These are phyloP conservation scores for Chaetodon trifasciatus DNA, from an alignment of 2,797 vertebrate species.

Conservation along the genomic window DNA sequence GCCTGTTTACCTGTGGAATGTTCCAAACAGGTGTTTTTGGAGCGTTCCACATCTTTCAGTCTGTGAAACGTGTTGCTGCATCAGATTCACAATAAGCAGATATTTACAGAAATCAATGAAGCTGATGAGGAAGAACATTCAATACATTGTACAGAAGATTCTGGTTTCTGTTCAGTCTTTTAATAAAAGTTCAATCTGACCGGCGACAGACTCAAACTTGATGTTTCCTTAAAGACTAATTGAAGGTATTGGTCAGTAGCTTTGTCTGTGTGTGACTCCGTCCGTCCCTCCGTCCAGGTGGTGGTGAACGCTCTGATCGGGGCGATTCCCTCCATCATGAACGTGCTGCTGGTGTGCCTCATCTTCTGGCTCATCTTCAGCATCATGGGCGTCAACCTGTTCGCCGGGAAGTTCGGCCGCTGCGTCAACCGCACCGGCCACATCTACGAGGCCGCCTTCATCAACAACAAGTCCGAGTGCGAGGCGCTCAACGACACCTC, in stretches of 20 bases:
- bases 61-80: no score
- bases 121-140: no score
- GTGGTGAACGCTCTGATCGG: slow-evolving; percentile 98
- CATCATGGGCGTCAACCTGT: slow-evolving; percentile 99
- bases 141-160: no score
- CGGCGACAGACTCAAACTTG: background rate
- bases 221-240: background rate
- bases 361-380: slow-evolving; percentile 99
- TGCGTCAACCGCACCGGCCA: slow-evolving; percentile 92
- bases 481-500: slow-evolving; percentile 87
- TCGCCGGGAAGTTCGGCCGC: slow-evolving; percentile 95
- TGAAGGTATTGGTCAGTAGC: background rate
- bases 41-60: no score
- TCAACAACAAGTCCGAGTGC: slow-evolving; percentile 94
- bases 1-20: no score
- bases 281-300: slow-evolving; percentile 83
- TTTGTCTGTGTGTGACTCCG: background rate
- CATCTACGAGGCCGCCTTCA: slow-evolving; percentile 83
- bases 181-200: background rate
- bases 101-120: no score
- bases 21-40: no score
- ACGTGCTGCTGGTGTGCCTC: slow-evolving; percentile 97
- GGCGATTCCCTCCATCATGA: slow-evolving; percentile 99
- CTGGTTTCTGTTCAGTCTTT: background rate
- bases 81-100: no score